These are phyloP conservation scores for Cyclargus thomasi DNA, from an alignment of 1,140 invertebrate genomes.

Conservation along the genomic window DNA sequence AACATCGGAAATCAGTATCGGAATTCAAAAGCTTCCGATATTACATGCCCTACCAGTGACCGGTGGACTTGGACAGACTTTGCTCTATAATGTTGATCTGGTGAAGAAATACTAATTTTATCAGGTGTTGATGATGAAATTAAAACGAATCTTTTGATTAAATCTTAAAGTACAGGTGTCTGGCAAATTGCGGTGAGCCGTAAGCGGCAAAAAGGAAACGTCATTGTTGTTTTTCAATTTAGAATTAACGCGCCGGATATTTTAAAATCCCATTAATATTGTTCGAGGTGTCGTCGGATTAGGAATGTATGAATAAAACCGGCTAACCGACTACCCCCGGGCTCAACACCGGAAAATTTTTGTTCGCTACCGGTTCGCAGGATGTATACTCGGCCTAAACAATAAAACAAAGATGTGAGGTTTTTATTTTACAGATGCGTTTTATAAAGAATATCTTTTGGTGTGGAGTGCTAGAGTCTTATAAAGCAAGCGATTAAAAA, in stretches of 20 bases:
- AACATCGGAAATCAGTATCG: too few relatives aligned
- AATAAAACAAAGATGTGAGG: not conserved
- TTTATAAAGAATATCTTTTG: too few relatives aligned
- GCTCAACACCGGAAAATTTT: not conserved
- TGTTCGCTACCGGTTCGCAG: not conserved
- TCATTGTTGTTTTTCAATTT: not conserved
- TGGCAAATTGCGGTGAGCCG: not conserved
- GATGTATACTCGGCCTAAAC: not conserved
- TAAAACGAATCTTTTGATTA: not conserved
- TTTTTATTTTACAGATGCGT: too few relatives aligned
- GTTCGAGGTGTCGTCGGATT: not conserved
- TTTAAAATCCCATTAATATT: constrained; percentile 4
- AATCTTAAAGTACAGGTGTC: not conserved
- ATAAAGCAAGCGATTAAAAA: too few relatives aligned
- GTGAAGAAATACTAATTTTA: too few relatives aligned
- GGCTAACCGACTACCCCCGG: not conserved
- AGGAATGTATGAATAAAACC: not conserved
- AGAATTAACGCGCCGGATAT: not conserved
- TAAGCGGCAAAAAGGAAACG: not conserved
- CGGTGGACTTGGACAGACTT: too few relatives aligned
- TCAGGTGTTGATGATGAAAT: too few relatives aligned
- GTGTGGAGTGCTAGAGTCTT: too few relatives aligned
- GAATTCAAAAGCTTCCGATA: too few relatives aligned
- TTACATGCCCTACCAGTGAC: too few relatives aligned
- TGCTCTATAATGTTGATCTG: too few relatives aligned